Evolutionary conservation across 2,888 invertebrate species (phyloP).

Genomic region (Hirudinaria manillensis): DNA sequence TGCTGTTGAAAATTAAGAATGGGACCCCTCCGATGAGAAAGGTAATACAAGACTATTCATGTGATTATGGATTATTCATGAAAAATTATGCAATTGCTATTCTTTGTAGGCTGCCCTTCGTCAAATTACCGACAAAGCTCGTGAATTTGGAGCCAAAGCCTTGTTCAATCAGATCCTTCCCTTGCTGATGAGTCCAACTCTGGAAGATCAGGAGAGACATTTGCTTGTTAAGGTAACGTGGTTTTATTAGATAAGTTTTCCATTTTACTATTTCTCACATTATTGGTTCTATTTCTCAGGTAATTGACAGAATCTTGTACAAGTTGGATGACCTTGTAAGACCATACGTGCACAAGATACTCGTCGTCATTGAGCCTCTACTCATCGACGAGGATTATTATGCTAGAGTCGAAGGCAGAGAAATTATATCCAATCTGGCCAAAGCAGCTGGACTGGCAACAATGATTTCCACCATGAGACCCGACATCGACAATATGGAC

Average conservation of each 20-base stretch:
- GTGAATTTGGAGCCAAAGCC: conserved; percentile 96
- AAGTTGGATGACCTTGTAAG: conserved; percentile 96
- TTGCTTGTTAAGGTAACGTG: conserved; percentile 73
- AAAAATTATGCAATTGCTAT: background rate
- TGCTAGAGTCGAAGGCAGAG: conserved; percentile 96
- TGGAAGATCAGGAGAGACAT: conserved; percentile 98
- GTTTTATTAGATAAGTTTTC: background rate
- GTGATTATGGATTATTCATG: background rate
- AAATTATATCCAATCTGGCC: conserved; percentile 96
- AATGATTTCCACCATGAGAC: conserved; percentile 99
- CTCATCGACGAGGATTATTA: conserved; percentile 99
- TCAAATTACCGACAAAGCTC: conserved; percentile 95
- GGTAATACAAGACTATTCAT: no score
- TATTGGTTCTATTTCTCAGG: conserved; percentile 26
- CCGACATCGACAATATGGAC: conserved; percentile 98
- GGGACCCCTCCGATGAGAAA: conserved; percentile 99
- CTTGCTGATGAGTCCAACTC: conserved; percentile 96
- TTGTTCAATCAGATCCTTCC: conserved; percentile 98
- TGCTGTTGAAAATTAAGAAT: conserved; percentile 95
- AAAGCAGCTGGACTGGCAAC: conserved; percentile 98
- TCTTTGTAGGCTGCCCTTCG: conserved; percentile 67
- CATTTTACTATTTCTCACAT: background rate
- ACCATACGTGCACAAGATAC: conserved; percentile 98
- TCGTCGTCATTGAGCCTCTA: conserved; percentile 96
- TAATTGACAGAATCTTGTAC: conserved; percentile 91